Evolutionary conservation across 2,797 vertebrate genomes (phyloP), one percentile per base, ranked within the genome.

Genomic region (Hoplostethus atlanticus): DNA sequence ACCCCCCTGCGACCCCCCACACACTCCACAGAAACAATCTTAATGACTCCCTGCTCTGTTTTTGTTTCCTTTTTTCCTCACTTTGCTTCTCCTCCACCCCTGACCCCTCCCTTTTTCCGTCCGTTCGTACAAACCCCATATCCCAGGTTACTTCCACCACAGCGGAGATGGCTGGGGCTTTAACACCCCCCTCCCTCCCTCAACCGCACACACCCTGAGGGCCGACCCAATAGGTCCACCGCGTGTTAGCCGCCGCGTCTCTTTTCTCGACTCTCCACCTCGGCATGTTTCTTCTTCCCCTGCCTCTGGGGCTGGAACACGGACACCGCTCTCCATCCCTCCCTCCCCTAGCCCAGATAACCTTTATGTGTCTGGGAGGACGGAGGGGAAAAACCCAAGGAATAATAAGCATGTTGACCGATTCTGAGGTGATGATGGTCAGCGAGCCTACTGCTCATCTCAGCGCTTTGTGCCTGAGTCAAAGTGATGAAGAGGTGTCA

Each of bases 61-160:
- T 59, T 69, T 47, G 21, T 67, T 72, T 72, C 16, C 31, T 51
- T 48, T 31, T 68, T 64, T 73, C 67, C 52, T 64, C 47, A 67
- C 63, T 58, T 56, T 28, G 40, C 40, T 7, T 61, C 57, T 78
- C 64, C 40, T 83, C 40, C 77, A 69, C 30, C 80, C 61, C 69
- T 82, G 76, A 88, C 76, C 83, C 80, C 83, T 87, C 86, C 77
- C 56, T 81, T 68, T 44, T n/a, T 72, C 47, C 17, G 30, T 87
- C 78, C 73, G 51, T 80, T 85, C 16, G 21, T 55, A 21, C 74
- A 30, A 76, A 21, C 84, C 57, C 67, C 56, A 54, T 71, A 58
- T 80, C 64, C 80, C 74, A 65, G 77, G 81, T 92, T 92, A 92
- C 57, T 93, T 92, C 89, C 92, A 84, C 77, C 81, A 89, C 89